phyloP scores from a whole-genome alignment of 2,113 vertebrate genomes.

The Dicrurus megarhynchus region DNA sequence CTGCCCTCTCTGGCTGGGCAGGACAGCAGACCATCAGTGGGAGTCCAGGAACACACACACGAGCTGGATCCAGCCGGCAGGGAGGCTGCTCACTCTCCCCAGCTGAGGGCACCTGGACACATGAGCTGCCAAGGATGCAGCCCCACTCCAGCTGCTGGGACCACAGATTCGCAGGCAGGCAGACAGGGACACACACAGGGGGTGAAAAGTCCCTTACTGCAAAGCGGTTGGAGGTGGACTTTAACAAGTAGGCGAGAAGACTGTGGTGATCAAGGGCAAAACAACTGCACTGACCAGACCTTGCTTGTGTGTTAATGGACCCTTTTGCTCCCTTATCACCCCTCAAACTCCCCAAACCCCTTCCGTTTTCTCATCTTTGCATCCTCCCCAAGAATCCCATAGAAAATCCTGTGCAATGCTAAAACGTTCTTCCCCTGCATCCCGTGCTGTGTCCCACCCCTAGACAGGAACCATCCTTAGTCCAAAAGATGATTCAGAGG shows the following conservation, averaged over 20 bases:
- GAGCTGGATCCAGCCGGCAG: background rate
- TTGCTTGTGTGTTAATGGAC: background rate
- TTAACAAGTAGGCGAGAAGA: background rate
- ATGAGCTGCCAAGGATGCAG: background rate
- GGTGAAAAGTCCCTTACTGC: background rate
- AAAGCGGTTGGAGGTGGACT: background rate
- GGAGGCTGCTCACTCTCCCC: background rate
- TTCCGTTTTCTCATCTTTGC: background rate
- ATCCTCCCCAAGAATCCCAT: background rate
- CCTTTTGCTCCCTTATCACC: background rate
- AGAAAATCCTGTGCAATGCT: background rate
- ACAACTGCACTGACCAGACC: background rate
- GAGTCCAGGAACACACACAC: accelerated
- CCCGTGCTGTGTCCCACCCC: accelerated
- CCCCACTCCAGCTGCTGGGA: background rate
- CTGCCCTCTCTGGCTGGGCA: background rate
- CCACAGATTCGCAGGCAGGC: background rate
- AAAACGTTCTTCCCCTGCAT: background rate
- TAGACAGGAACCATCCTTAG: background rate
- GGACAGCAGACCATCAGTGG: background rate
- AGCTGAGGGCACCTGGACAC: background rate
- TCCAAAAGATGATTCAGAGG: background rate
- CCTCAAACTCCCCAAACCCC: background rate
- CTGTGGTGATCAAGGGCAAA: background rate
- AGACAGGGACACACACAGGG: background rate